Evolutionary conservation across 2,888 invertebrate genomes (phyloP).

Genomic region (Eurytoma adleriae): DNA sequence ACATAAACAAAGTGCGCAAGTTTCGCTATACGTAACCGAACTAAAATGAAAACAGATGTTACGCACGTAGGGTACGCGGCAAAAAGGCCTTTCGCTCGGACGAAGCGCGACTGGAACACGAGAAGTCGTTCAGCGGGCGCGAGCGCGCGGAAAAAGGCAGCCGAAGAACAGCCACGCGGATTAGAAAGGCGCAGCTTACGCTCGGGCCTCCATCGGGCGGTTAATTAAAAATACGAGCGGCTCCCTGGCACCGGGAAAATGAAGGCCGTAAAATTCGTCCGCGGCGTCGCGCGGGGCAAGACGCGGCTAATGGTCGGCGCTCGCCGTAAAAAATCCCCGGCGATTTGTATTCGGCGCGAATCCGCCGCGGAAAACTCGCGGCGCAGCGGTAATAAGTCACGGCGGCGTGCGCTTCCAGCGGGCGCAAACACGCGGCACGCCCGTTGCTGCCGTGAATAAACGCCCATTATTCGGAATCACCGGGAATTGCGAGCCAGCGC

Average conservation of each 20-base stretch:
- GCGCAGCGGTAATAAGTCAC: slow-evolving; percentile 18
- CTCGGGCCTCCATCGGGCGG: neutral
- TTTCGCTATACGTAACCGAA: too few relatives aligned
- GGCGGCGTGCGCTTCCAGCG: slow-evolving; percentile 11
- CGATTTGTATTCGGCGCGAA: slow-evolving; percentile 37
- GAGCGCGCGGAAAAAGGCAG: too few relatives aligned
- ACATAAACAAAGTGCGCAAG: too few relatives aligned
- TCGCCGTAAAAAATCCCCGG: slow-evolving; percentile 3
- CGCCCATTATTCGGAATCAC: slow-evolving; percentile 29
- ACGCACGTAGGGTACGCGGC: too few relatives aligned
- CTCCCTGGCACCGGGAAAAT: slow-evolving; percentile 4
- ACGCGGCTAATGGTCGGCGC: neutral
- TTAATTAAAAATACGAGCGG: slow-evolving; percentile 34
- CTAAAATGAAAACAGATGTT: too few relatives aligned
- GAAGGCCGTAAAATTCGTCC: slow-evolving; percentile 34
- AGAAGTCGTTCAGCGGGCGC: too few relatives aligned
- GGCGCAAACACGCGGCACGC: slow-evolving; percentile 8
- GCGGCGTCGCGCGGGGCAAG: neutral
- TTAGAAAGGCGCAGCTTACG: too few relatives aligned
- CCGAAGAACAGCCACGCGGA: too few relatives aligned
- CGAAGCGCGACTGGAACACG: too few relatives aligned
- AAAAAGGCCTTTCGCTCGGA: too few relatives aligned
- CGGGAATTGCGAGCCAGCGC: neutral
- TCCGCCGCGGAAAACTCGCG: neutral
- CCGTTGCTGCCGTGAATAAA: slow-evolving; percentile 23